phyloP scores from a whole-genome alignment of 2,888 invertebrate species.

The Athetis lepigone region DNA sequence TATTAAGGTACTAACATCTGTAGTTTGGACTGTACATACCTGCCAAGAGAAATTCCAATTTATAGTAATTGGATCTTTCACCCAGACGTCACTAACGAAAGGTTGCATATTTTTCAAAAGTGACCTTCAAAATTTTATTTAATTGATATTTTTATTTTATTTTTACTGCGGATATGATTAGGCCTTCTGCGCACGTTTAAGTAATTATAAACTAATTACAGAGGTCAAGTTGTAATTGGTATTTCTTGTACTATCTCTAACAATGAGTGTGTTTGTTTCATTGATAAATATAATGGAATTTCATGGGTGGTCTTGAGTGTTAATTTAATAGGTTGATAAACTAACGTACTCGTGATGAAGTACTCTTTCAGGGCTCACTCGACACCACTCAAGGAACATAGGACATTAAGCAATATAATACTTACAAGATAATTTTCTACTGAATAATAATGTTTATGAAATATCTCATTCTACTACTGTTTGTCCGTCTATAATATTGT shows the following conservation, averaged over 20 bases:
- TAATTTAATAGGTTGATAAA: too few relatives aligned
- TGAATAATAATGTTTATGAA: too few relatives aligned
- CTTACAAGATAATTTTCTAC: too few relatives aligned
- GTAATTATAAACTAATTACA: slow-evolving; percentile 37
- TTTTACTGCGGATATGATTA: slow-evolving; percentile 30
- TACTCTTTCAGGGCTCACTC: too few relatives aligned
- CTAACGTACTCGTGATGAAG: too few relatives aligned
- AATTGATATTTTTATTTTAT: not conserved
- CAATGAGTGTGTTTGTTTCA: not conserved
- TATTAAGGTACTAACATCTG: too few relatives aligned
- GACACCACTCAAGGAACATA: too few relatives aligned
- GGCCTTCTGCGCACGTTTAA: slow-evolving; percentile 37
- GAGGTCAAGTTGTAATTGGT: slow-evolving; percentile 19
- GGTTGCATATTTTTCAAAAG: not conserved
- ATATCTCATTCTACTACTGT: too few relatives aligned
- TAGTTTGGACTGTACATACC: too few relatives aligned
- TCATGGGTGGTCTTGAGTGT: not conserved
- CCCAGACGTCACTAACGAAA: not conserved
- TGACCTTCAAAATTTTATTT: slow-evolving; percentile 23
- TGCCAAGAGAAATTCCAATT: too few relatives aligned
- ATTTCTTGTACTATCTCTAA: not conserved
- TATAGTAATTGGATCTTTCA: not conserved
- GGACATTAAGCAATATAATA: too few relatives aligned
- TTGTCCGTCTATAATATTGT: too few relatives aligned
- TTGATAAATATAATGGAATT: slow-evolving; percentile 11